Base-by-base conservation (phyloP, 1,140 invertebrate species). In the Berghia stephanieae region DNA sequence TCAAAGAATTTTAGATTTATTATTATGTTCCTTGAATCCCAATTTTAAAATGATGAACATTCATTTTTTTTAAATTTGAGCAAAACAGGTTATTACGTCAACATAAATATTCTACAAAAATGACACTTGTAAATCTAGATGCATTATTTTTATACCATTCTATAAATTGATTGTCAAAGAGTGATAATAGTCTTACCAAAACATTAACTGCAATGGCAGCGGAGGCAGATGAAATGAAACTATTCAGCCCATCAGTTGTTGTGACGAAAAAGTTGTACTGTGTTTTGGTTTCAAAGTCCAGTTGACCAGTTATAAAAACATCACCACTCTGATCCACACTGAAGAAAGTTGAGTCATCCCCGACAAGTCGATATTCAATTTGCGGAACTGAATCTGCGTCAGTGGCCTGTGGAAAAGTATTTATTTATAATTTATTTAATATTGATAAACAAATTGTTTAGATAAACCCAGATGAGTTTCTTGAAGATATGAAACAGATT, bases 261-360 rank as follows among this genome's bases (percentile, higher is more conserved):
- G 82, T 84, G 8, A 83, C 82, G 44, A 57, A 67, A 36, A 84
- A 82, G 27, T 77, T 42, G 40, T 83, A 83, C 10, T 36, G 27
- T 5, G 42, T 74, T 13, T 27, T 79, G 3, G 68, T 72, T 71
- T 84, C 83, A 74, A 78, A 84, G 55, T 84, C 78, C 13, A 84
- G 73, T 13, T 36, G 21, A 44, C 49, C 27, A 21, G 43, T 81
- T 16, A 70, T 81, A 36, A 70, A 68, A 16, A 84, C 82, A 18
- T 52, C 1, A 3, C 83, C 83, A 46, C 66, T 60, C 6, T 40
- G 27, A 24, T 74, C 44, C 24, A 84, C 78, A 3, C 4, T 68
- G 44, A 84, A 84, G 10, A 34, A 16, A 3, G 4, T n/a, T 63
- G 73, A 49, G 36, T 78, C 69, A 18, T 76, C 73, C 13, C 57